Base-by-base conservation (phyloP, 2,797 vertebrate species). In the Amblyopsis hoosieri region DNA sequence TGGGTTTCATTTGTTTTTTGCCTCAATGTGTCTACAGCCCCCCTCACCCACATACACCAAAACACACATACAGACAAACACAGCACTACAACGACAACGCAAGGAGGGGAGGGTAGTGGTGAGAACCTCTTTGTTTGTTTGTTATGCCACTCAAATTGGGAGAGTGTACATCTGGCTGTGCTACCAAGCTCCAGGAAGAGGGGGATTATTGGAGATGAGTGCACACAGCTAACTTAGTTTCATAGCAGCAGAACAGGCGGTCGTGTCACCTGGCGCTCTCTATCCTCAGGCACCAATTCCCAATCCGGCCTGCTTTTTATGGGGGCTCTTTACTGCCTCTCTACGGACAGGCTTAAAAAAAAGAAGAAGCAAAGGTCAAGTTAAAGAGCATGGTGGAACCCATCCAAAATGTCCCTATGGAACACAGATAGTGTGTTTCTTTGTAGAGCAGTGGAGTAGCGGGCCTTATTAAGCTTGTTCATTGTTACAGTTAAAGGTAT, bases 81-180 rank as follows among this genome's bases (percentile, higher is more conserved):
- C 62, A 74, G 46, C 55, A 57, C 55, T 50, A n/a, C 17, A 23
- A 1, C 17, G 9, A 12, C 59, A 80, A 31, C 12, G 72, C 64
- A 12, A 31, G 62, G 56, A 54, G 68, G 42, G 29, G 31, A 71
- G 51, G 62, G 62, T 37, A 57, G 52, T 52, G 71, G 71, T 63
- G 59, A 47, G 62, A 54, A 45, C 46, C 62, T 51, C 54, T 74
- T 76, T 77, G 70, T 70, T 78, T 76, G 79, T 74, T 87, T 86
- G 73, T 76, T 69, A 54, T 61, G 54, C 80, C 57, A 78, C 58
- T 70, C 42, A 45, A 66, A 55, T 72, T 67, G 53, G 50, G 66
- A 62, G 76, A 72, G 65, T 60, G 60, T 73, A 73, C 86, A 87
- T 89, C 83, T 87, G 83, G 70, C 75, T 79, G 61, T 74, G 58